phyloP scores from a whole-genome alignment of 2,888 invertebrate genomes.

The Silvanus unidentatus region DNA sequence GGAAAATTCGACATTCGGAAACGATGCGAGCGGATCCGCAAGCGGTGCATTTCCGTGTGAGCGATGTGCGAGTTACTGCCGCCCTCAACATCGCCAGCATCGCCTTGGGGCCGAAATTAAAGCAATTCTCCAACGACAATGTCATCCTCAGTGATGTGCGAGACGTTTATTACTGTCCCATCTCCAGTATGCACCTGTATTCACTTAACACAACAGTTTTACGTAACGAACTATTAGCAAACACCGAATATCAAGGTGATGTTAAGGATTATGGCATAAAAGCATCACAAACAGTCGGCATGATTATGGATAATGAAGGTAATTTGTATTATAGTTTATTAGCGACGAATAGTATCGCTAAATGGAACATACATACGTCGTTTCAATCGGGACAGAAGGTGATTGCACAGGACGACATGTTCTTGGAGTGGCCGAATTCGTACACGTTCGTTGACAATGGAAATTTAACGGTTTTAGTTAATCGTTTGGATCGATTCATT shows the following conservation, averaged over 20 bases:
- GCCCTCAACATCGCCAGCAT: conserved; percentile 65
- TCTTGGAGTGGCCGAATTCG: conserved; percentile 69
- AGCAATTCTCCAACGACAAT: conserved; percentile 9
- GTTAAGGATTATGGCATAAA: conserved; percentile 54
- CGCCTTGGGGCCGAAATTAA: conserved; percentile 56
- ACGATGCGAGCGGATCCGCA: conserved; percentile 59
- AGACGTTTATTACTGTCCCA: conserved; percentile 62
- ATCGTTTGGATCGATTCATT: conserved; percentile 61
- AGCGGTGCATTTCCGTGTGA: conserved; percentile 56
- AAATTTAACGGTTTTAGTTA: conserved; percentile 62
- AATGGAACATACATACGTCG: conserved; percentile 60
- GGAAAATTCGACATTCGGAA: conserved; percentile 61
- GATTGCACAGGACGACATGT: conserved; percentile 60
- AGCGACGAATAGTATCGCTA: conserved; percentile 61
- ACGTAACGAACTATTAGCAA: conserved; percentile 50
- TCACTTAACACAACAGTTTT: conserved; percentile 58
- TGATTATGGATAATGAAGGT: conserved; percentile 68
- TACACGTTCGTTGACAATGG: conserved; percentile 63
- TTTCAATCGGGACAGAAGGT: conserved; percentile 57
- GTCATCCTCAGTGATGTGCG: conserved; percentile 34
- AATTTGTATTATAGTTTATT: conserved; percentile 65
- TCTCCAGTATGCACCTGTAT: conserved; percentile 63
- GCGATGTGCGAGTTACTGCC: conserved; percentile 52
- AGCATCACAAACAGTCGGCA: conserved; percentile 51
- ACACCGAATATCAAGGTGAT: conserved; percentile 37